Percentiles rank a stretch among this genome's conserved stretches.
These are phyloP conservation scores for Callitettix versicolor DNA, from an alignment of 1,140 invertebrate genomes.

Conservation along the genomic window DNA sequence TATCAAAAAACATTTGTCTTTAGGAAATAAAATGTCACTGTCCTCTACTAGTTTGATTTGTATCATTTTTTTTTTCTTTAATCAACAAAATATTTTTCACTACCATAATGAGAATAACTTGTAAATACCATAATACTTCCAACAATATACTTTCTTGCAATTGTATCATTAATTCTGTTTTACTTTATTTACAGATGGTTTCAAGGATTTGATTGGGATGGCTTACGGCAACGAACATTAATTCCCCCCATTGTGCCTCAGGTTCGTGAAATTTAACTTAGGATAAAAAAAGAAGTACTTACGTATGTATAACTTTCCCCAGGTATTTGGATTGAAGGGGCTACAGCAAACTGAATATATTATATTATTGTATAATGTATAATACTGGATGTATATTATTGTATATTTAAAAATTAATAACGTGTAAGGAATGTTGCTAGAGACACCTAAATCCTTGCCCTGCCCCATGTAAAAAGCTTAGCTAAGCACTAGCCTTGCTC, in stretches of 20 bases:
- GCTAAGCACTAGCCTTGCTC: no score
- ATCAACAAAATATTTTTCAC: no score
- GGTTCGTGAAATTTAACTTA: conserved; percentile 35
- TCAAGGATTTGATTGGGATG: conserved; percentile 86
- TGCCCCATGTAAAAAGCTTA: no score
- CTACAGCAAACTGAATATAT: background rate
- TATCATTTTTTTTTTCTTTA: no score
- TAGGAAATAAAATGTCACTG: no score
- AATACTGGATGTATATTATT: background rate
- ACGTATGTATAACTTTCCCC: background rate
- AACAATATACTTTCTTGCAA: no score
- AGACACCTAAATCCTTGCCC: no score
- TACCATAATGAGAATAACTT: no score
- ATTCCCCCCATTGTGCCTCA: conserved; percentile 70
- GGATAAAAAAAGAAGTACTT: background rate
- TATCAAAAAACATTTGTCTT: no score
- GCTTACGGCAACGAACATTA: conserved; percentile 55
- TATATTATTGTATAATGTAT: background rate
- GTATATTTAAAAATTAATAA: background rate
- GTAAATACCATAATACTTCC: no score
- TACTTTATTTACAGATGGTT: conserved; percentile 65
- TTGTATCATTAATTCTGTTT: no score
- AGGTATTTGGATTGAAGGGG: background rate
- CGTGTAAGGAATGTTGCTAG: background rate
- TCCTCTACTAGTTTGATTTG: no score